Percentiles rank a stretch among this genome's conserved stretches.
phyloP scores from a whole-genome alignment of 2,113 vertebrate species.

The Callipepla squamata region DNA sequence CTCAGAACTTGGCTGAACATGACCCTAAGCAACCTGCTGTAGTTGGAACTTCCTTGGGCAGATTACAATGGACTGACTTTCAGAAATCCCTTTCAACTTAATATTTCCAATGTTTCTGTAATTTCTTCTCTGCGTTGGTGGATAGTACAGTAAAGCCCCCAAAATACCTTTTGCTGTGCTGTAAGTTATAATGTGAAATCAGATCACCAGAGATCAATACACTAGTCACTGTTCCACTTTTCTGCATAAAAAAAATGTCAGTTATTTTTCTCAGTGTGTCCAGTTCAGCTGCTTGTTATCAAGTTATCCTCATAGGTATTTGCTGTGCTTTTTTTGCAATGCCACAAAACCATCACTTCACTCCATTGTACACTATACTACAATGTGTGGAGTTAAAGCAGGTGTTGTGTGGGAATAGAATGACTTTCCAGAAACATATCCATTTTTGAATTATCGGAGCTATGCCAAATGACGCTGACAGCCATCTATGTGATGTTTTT shows the following conservation, averaged over 20 bases:
- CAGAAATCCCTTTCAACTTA: background rate
- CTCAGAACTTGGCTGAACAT: background rate
- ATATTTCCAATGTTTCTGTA: background rate
- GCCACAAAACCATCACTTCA: background rate
- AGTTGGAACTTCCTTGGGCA: background rate
- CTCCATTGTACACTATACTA: background rate
- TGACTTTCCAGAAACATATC: background rate
- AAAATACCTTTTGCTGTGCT: background rate
- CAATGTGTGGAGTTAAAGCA: background rate
- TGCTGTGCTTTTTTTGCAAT: background rate
- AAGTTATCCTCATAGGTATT: background rate
- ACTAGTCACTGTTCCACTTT: background rate
- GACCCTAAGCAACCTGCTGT: background rate
- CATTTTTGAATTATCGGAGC: conserved; percentile 13
- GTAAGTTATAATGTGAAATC: conserved; percentile 1
- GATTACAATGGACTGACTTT: background rate
- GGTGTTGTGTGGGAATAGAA: background rate
- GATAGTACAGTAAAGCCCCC: background rate
- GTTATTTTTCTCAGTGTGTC: background rate
- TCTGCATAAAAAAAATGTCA: background rate
- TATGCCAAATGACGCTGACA: conserved; percentile 38
- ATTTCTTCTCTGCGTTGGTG: background rate
- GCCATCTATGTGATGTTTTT: conserved; percentile 18
- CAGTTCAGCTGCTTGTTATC: background rate
- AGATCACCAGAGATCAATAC: background rate